Percentiles rank a stretch among this genome's conserved stretches.
phyloP scores from a whole-genome alignment of 2,113 vertebrate genomes.

The Triplophysa dalaica region DNA sequence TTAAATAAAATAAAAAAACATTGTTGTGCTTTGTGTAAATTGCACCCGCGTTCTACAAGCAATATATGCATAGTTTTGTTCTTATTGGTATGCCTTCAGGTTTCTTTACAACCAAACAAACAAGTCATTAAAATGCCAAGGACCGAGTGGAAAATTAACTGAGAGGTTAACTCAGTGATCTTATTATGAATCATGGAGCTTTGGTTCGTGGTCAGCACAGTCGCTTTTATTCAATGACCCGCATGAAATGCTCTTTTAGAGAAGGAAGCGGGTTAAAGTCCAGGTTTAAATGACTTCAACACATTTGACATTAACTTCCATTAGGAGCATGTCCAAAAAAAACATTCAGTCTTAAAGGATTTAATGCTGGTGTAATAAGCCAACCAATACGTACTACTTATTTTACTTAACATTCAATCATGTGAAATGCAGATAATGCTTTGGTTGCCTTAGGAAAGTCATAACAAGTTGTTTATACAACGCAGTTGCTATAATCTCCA shows the following conservation, averaged over 20 bases:
- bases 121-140: not conserved
- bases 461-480: too few species aligned
- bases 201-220: not conserved
- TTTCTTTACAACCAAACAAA: not conserved
- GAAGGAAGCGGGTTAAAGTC: slow-evolving; percentile 17
- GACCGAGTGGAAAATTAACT: not conserved
- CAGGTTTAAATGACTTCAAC: slow-evolving; percentile 18
- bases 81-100: not conserved
- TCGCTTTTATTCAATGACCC: not conserved
- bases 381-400: not conserved
- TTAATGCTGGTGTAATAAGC: not conserved
- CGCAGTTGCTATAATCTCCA: too few species aligned
- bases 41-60: not conserved
- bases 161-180: not conserved
- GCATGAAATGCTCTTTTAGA: not conserved
- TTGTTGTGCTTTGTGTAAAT: not conserved
- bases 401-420: not conserved
- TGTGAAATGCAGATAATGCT: too few species aligned
- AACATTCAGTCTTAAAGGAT: not conserved
- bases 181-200: not conserved
- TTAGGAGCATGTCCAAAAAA: slow-evolving; percentile 24
- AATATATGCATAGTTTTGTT: not conserved
- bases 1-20: not conserved
- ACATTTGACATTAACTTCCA: slow-evolving; percentile 28
- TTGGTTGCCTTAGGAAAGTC: too few species aligned